Conservation (phyloP, 2,113 vertebrate species). For the Charadrius vociferus region DNA sequence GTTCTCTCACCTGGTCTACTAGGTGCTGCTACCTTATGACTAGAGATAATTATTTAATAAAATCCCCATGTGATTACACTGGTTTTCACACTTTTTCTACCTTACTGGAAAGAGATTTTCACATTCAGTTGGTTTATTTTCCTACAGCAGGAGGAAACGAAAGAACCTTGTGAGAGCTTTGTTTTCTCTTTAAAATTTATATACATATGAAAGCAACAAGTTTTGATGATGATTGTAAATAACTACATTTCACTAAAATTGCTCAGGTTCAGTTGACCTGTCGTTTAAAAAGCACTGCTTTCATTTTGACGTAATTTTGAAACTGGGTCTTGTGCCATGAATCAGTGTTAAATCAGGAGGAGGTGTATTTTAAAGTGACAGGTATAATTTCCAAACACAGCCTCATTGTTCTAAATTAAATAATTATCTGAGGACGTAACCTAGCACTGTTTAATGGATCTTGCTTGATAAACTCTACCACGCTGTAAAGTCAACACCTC, state of each 20-base stretch:
- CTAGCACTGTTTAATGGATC: neutral
- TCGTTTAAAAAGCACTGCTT: neutral
- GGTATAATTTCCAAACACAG: conserved; percentile 2
- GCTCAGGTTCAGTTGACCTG: neutral
- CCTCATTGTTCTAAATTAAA: conserved; percentile 42
- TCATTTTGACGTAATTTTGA: neutral
- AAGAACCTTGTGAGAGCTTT: neutral
- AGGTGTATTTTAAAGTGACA: neutral
- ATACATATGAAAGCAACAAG: neutral
- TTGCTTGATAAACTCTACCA: neutral
- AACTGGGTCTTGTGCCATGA: neutral
- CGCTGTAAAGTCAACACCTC: neutral
- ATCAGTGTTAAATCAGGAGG: neutral
- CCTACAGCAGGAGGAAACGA: neutral
- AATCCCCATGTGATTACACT: neutral
- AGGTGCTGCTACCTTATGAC: neutral
- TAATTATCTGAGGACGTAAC: neutral
- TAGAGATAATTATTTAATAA: neutral
- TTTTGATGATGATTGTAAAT: neutral
- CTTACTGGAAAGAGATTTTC: neutral
- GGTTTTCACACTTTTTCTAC: neutral
- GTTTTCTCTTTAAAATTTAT: neutral
- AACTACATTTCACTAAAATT: neutral
- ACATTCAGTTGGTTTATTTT: neutral
- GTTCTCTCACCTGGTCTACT: neutral